These are phyloP conservation scores for Dendronephthya gigantea DNA, from an alignment of 64 coral and sea anemone species.

Conservation along the genomic window DNA sequence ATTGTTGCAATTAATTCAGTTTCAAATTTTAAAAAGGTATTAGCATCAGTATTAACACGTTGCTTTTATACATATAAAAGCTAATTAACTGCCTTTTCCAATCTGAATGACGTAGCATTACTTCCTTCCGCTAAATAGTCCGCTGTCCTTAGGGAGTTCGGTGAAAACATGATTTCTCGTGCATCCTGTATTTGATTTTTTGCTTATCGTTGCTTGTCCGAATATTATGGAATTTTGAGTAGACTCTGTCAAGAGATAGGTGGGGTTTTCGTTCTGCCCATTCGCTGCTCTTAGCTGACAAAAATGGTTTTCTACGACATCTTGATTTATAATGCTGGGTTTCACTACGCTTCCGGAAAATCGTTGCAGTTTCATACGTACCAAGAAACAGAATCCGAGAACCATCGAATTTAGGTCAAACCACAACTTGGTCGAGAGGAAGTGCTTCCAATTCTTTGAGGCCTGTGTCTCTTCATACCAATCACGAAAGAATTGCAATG, in stretches of 20 bases:
- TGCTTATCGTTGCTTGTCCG: neutral
- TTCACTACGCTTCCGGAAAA: neutral
- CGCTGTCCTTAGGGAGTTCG: neutral
- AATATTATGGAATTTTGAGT: neutral
- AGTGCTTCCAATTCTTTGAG: neutral
- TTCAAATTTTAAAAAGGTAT: no score
- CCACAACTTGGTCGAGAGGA: neutral
- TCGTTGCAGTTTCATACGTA: no score
- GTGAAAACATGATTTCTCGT: neutral
- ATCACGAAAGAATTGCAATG: neutral
- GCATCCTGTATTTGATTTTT: neutral
- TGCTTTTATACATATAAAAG: no score
- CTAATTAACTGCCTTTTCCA: no score
- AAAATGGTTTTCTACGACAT: constrained; percentile 26
- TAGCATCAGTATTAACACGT: no score
- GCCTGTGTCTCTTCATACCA: neutral
- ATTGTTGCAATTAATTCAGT: no score
- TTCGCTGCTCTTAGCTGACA: constrained; percentile 1
- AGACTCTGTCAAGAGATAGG: neutral
- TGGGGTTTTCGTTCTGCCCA: constrained; percentile 23
- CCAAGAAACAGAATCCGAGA: no score
- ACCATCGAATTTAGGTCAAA: no score
- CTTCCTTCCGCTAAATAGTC: neutral
- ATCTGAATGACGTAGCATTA: no score
- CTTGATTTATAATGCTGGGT: constrained; percentile 22